Evolutionary conservation across 2,113 vertebrate genomes (phyloP), one percentile per base, ranked within the genome.

Genomic region (Oreochromis aureus): DNA sequence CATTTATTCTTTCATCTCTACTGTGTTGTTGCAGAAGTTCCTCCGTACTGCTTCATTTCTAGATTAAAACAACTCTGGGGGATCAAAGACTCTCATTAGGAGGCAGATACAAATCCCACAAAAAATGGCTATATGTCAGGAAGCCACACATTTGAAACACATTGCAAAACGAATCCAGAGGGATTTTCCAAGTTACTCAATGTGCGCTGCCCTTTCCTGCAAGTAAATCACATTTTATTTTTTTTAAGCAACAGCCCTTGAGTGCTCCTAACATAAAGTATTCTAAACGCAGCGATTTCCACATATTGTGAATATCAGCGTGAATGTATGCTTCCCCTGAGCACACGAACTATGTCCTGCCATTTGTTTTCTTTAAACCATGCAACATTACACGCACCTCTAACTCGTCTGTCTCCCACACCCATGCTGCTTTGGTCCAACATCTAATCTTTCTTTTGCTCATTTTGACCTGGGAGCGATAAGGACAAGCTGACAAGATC

Each of bases 51-150:
- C 85, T 83, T 88, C 44, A 63, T 87, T 83, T 85, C 59, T 82
- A 53, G 85, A 91, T 91, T 78, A 56, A 71, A 85, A 89, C 87
- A 83, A 87, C 48, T 82, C 53, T 3, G 34, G 69, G 56, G 59
- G 78, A 86, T 89, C 93, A 91, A 91, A 90, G 90, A 83, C 55
- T 82, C 63, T 90, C 79, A 89, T 85, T 85, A 89, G 41, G 61
- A 81, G 13, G 66, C 87, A 56, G 46, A 90, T 82, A 80, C 13
- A 58, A 81, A 89, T 84, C 58, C 41, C 30, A 53, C 36, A 78
- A 71, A 84, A 80, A 55, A 80, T 61, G 78, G 24, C 32, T 80
- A 56, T 7, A n/a, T 89, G 86, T 89, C 82, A 76, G 41, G 81
- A 56, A 86, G 27, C 66, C n/a, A 30, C 71, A 8, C 22, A 55